A percentile compares a stretch with the other conserved stretches of the same genome.
Evolutionary conservation across 2,113 vertebrate species (phyloP).

Genomic region (Perca schrenkii): DNA sequence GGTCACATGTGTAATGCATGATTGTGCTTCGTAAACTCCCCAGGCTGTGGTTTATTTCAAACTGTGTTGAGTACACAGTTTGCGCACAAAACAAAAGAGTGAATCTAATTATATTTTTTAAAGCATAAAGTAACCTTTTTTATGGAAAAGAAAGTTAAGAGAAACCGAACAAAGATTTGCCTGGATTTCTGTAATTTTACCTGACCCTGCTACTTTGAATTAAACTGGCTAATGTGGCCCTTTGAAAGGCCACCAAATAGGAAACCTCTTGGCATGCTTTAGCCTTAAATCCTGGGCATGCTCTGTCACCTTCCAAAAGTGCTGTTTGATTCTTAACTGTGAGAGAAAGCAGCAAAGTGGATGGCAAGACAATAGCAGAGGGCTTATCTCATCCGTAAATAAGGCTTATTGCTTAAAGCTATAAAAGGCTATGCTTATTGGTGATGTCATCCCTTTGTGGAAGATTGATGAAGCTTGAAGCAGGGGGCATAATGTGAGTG

Average conservation of each 20-base stretch:
- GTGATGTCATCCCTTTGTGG: slow-evolving; percentile 90
- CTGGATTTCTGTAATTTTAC: slow-evolving; percentile 43
- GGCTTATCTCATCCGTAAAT: slow-evolving; percentile 93
- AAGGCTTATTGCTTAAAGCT: slow-evolving; percentile 88
- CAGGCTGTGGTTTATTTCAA: slow-evolving; percentile 49
- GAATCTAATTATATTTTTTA: background rate
- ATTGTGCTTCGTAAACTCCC: slow-evolving; percentile 61
- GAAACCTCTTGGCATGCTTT: slow-evolving; percentile 85
- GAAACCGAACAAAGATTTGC: slow-evolving; percentile 61
- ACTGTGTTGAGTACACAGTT: slow-evolving; percentile 8
- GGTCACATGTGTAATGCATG: slow-evolving; percentile 60
- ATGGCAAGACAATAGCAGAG: slow-evolving; percentile 86
- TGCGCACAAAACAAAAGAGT: background rate
- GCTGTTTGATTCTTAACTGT: slow-evolving; percentile 83
- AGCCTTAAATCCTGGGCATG: slow-evolving; percentile 89
- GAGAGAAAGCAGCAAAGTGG: slow-evolving; percentile 87
- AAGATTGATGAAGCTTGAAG: slow-evolving; percentile 83
- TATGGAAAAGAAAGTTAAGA: slow-evolving; percentile 62
- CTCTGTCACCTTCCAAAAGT: slow-evolving; percentile 91
- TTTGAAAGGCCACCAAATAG: slow-evolving; percentile 76
- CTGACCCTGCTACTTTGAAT: slow-evolving; percentile 67
- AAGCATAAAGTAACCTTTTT: background rate
- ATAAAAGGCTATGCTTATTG: slow-evolving; percentile 87
- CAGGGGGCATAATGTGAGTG: slow-evolving; percentile 70
- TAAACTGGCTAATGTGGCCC: slow-evolving; percentile 68